Base-by-base conservation (phyloP, 2,797 vertebrate species). In the Chelmon rostratus region DNA sequence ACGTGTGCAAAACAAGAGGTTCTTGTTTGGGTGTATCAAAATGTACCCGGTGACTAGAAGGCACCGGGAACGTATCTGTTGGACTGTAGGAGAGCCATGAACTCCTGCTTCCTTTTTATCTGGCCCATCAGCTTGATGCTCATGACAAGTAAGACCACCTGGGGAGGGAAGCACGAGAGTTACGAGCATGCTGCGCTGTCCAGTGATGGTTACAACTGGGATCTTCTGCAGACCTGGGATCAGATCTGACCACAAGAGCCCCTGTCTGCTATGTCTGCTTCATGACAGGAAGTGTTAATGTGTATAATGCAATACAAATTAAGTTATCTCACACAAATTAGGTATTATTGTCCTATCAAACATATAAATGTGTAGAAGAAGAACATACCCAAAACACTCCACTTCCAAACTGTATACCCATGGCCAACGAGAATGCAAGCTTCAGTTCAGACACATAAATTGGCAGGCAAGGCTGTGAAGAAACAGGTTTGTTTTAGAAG, bases 61-160 rank as follows among this genome's bases (percentile, higher is more conserved):
- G 92, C 91, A 72, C 93, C 91, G 0, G 92, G 90, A 28, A 93
- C 89, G 5, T 94, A 94, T 91, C 91, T 92, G 88, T 94, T 93
- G 16, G 92, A 92, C 23, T 93, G 89, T 19, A 94, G 91, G 25
- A 94, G 89, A 75, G 92, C 88, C 61, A 93, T 89, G 78, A 94
- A 93, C 74, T 93, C 92, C 80, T 93, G 87, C 88, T 93, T 94
- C 74, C 91, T 88, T 58, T 85, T 91, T 6, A 94, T 88, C 84
- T 94, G 93, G 10, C 91, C 92, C 92, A 93, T 94, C 78, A 94
- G 89, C 73, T 93, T 93, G 87, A 93, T 86, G 84, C 93, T 92
- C 92, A 94, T 93, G 0, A 92, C 72, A 3, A 94, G 91, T 65
- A 94, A 70, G 73, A 93, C 86, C 68, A 85, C 87, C 93, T 93